Conservation (phyloP, 2,888 invertebrate species). For the Hedya salicella region DNA sequence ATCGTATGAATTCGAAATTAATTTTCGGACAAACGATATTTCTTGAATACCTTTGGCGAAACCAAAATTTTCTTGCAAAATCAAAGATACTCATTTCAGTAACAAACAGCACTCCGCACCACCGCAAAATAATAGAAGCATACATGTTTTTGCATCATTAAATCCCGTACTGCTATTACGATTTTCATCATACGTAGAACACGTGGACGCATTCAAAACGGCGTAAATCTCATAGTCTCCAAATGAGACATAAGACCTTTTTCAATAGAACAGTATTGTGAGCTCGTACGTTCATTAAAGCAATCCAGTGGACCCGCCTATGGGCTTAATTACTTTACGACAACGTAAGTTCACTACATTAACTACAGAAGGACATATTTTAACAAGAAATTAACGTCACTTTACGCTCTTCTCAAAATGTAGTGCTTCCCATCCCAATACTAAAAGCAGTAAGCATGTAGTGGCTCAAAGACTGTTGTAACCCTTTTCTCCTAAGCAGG, state of each 20-base stretch:
- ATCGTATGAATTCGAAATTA: no score
- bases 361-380: not conserved
- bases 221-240: not conserved
- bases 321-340: constrained; percentile 23
- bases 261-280: not conserved
- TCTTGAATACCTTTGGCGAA: no score
- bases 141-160: not conserved
- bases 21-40: no score
- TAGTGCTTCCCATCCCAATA: not conserved
- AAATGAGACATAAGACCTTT: not conserved
- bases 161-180: not conserved
- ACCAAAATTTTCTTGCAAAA: no score
- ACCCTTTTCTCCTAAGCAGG: not conserved
- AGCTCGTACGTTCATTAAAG: constrained; percentile 15
- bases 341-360: constrained; percentile 2
- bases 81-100: no score
- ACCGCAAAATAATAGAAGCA: not conserved
- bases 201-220: not conserved
- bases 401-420: not conserved
- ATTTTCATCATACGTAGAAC: not conserved
- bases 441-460: not conserved
- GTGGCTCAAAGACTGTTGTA: not conserved
- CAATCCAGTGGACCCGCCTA: constrained; percentile 12
- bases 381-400: no score
- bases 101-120: not conserved